Evolutionary conservation across 2,888 invertebrate genomes (phyloP).

Genomic region (Drosophila ezoana): DNA sequence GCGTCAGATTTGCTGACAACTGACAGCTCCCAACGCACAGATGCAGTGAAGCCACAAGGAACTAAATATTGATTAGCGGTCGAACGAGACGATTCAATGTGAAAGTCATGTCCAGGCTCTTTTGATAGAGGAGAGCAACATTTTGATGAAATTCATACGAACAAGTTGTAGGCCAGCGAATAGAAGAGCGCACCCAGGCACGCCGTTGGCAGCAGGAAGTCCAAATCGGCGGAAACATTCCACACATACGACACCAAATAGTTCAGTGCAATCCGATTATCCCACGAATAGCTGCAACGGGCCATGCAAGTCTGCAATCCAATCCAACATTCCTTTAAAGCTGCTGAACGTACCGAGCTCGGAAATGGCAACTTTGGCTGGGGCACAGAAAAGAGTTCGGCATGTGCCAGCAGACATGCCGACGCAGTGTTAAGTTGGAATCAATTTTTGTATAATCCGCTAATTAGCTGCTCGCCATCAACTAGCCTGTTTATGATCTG

Average conservation of each 20-base stretch:
- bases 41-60: constrained; percentile 43
- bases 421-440: constrained; percentile 13
- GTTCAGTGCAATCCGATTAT: constrained; percentile 22
- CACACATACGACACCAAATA: constrained; percentile 50
- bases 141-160: constrained; percentile 27
- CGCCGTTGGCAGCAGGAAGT: constrained; percentile 34
- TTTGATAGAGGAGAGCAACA: constrained; percentile 13
- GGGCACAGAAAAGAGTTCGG: not conserved
- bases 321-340: not conserved
- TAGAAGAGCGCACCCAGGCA: constrained; percentile 46
- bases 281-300: constrained; percentile 46
- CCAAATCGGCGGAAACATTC: constrained; percentile 39
- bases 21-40: constrained; percentile 52
- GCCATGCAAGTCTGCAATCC: not conserved
- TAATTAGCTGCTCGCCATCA: constrained; percentile 30
- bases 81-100: constrained; percentile 35
- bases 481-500: constrained; percentile 22
- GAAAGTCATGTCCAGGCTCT: constrained; percentile 15
- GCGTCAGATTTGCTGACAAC: constrained; percentile 32
- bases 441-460: constrained; percentile 23
- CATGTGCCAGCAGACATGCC: constrained; percentile 26
- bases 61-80: constrained; percentile 46
- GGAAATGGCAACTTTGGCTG: constrained; percentile 33
- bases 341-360: constrained; percentile 33
- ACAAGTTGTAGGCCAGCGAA: constrained; percentile 33